Conservation (phyloP, 1,140 invertebrate genomes). For the Papilio glaucus region DNA sequence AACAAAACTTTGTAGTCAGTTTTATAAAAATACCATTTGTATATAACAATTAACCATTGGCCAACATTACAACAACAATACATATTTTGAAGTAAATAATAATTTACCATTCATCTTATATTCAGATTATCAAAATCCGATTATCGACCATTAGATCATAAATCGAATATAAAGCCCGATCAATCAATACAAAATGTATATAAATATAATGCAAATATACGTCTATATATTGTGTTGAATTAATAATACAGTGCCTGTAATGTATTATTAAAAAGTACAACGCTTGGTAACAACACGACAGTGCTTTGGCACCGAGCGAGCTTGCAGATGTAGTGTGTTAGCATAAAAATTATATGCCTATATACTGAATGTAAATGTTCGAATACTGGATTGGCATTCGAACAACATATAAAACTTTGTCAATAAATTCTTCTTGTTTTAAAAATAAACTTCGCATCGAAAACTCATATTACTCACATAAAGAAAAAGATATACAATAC, state of each 20-base stretch:
- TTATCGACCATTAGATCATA: too few species aligned
- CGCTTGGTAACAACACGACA: conserved; percentile 35
- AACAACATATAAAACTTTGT: background rate
- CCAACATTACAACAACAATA: too few species aligned
- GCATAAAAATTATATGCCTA: conserved; percentile 40
- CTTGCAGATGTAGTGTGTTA: conserved; percentile 43
- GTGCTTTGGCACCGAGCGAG: conserved; percentile 40
- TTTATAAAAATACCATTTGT: too few species aligned
- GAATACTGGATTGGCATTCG: background rate
- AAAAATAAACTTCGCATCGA: background rate
- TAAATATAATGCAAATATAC: too few species aligned
- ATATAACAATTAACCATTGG: too few species aligned
- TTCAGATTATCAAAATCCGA: too few species aligned
- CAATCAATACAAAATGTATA: too few species aligned
- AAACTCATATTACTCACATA: background rate
- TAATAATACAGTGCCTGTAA: conserved; percentile 42
- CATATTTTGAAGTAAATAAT: too few species aligned
- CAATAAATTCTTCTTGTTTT: background rate
- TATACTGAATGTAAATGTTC: too few species aligned
- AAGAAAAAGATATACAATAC: background rate
- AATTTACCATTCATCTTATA: too few species aligned
- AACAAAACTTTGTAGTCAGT: too few species aligned
- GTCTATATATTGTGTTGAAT: background rate
- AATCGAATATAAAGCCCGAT: too few species aligned
- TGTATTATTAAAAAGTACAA: conserved; percentile 47